Evolutionary conservation across 2,888 invertebrate genomes (phyloP).

Genomic region (Macrosiphum euphorbiae): DNA sequence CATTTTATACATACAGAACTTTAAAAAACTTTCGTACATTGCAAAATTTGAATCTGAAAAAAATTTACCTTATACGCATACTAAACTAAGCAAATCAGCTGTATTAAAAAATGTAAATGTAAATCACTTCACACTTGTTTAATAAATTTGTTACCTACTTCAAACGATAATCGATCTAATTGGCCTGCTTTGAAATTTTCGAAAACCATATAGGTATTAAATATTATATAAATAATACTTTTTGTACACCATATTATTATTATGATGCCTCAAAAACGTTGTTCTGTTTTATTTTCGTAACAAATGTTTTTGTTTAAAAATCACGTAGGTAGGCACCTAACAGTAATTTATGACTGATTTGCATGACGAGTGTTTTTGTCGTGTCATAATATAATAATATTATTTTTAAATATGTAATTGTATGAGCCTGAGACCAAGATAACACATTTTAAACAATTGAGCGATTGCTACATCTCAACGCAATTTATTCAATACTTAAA

Average conservation of each 20-base stretch:
- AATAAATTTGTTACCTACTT: neutral
- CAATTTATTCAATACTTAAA: neutral
- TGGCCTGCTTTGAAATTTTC: neutral
- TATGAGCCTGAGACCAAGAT: neutral
- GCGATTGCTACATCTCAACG: neutral
- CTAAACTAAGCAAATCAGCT: neutral
- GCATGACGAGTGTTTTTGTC: constrained; percentile 9
- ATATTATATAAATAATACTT: neutral
- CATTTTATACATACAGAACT: too few species aligned
- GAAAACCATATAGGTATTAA: neutral
- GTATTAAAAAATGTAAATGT: neutral
- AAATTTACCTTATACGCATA: neutral
- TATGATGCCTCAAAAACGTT: neutral
- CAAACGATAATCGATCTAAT: neutral
- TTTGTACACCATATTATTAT: neutral
- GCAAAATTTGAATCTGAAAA: neutral
- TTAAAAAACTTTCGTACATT: too few species aligned
- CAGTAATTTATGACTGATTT: constrained; percentile 9
- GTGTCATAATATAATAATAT: constrained; percentile 20
- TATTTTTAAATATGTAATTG: neutral
- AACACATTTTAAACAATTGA: neutral
- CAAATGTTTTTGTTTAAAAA: constrained; percentile 17
- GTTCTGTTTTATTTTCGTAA: neutral
- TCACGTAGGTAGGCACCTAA: constrained; percentile 9
- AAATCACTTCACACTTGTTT: neutral